Percentiles rank a stretch among this genome's conserved stretches.
Evolutionary conservation across 2,113 vertebrate genomes (phyloP).

Genomic region (Hemibagrus wyckioides): DNA sequence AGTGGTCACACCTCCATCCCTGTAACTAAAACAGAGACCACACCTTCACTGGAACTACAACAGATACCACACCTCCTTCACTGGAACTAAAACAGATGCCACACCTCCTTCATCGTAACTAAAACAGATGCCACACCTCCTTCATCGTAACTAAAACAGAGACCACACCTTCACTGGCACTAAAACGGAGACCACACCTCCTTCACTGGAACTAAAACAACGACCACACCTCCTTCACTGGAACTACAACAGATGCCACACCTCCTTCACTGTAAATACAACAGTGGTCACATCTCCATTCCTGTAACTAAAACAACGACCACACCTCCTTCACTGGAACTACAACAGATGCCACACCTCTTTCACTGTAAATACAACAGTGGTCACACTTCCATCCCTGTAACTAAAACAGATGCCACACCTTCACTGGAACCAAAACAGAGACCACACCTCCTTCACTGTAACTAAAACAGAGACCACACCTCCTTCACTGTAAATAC

Average conservation of each 20-base stretch:
- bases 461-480: not conserved
- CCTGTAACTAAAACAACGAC: not conserved
- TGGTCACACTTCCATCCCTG: not conserved
- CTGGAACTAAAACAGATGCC: not conserved
- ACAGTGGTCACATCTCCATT: not conserved
- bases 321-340: not conserved
- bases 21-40: not conserved
- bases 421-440: too few species aligned
- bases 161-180: too few species aligned
- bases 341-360: not conserved
- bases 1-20: not conserved
- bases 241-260: not conserved
- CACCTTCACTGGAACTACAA: too few species aligned
- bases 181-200: not conserved
- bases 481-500: not conserved
- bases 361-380: not conserved
- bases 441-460: not conserved
- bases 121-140: not conserved
- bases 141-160: not conserved
- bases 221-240: not conserved
- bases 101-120: not conserved
- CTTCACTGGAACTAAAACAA: too few species aligned
- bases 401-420: not conserved
- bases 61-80: not conserved
- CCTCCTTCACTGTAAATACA: not conserved